These are phyloP conservation scores for Phymastichus coffea DNA, from an alignment of 1,140 invertebrate species.

Conservation along the genomic window DNA sequence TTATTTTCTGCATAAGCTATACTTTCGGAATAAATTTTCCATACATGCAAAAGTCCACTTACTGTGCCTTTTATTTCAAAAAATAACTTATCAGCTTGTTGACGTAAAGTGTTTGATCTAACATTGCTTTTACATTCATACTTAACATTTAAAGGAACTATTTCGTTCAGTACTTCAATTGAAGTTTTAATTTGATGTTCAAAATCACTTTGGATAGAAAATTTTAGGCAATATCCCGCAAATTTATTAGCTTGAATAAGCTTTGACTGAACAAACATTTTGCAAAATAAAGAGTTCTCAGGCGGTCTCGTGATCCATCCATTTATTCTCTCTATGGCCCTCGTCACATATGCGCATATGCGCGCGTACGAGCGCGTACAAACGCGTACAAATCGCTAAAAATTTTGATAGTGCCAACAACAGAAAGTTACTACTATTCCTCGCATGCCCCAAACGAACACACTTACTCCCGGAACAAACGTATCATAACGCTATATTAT, in stretches of 20 bases:
- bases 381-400: too few species aligned
- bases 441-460: too few species aligned
- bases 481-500: too few species aligned
- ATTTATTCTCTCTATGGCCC: too few species aligned
- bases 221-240: background rate
- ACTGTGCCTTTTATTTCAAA: background rate
- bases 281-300: too few species aligned
- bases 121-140: conserved; percentile 16
- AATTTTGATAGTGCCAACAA: too few species aligned
- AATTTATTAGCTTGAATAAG: background rate
- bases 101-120: conserved; percentile 16
- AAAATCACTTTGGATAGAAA: background rate
- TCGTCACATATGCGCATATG: too few species aligned
- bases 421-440: too few species aligned
- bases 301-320: too few species aligned
- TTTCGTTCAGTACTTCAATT: background rate
- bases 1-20: conserved; percentile 58
- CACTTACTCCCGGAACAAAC: too few species aligned
- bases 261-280: background rate
- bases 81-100: conserved; percentile 31
- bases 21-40: conserved; percentile 62
- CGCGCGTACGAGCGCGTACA: too few species aligned
- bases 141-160: background rate
- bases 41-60: conserved; percentile 14
- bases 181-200: background rate